Conservation (phyloP, 2,797 vertebrate genomes). For the Peromyscus attwateri region DNA sequence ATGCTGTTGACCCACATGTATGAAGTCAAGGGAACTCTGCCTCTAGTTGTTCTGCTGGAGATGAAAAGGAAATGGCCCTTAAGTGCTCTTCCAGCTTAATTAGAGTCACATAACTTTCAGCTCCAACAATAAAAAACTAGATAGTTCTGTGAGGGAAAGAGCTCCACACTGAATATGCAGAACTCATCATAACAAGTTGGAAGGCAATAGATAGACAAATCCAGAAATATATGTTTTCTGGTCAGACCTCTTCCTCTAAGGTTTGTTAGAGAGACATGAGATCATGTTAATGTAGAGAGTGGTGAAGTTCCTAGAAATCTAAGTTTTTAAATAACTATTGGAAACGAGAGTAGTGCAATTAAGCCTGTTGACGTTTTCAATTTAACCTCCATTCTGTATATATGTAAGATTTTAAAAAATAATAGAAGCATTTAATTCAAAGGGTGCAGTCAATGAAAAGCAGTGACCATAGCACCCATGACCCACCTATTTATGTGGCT, state of each 20-base stretch:
- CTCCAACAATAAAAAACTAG: not conserved
- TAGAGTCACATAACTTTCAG: not conserved
- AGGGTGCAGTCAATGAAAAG: conserved; percentile 48
- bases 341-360: conserved; percentile 67
- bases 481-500: not conserved
- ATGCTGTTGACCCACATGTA: not conserved
- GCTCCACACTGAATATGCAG: not conserved
- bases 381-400: conserved; percentile 46
- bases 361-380: conserved; percentile 5
- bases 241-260: conserved; percentile 9
- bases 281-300: conserved; percentile 31
- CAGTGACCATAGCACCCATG: not conserved
- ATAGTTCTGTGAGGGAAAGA: conserved; percentile 32
- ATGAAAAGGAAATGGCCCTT: conserved; percentile 28
- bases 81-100: not conserved
- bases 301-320: conserved; percentile 70
- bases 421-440: conserved; percentile 45
- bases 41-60: not conserved
- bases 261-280: conserved; percentile 58
- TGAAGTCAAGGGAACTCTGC: not conserved
- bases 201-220: conserved; percentile 9
- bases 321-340: conserved; percentile 74
- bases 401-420: conserved; percentile 47
- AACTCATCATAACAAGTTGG: not conserved
- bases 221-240: not conserved